Conservation (phyloP, 2,113 vertebrate species). For the Plotosus lineatus region DNA sequence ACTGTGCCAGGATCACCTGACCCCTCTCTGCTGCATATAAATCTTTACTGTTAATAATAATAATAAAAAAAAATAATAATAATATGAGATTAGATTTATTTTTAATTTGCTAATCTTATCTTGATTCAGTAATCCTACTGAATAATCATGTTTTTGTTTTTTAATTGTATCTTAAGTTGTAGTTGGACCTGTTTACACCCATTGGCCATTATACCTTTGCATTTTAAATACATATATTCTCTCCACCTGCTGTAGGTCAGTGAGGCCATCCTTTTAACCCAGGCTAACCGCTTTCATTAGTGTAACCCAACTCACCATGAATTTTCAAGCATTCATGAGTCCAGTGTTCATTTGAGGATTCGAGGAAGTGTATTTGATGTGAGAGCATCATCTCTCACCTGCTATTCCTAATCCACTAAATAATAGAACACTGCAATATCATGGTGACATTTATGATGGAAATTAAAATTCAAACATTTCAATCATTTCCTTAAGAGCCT, state of each 20-base stretch:
- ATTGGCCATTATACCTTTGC: neutral
- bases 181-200: neutral
- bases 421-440: neutral
- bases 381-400: neutral
- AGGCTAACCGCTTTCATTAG: neutral
- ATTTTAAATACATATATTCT: no score
- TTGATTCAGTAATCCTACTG: neutral
- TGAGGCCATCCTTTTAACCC: neutral
- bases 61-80: no score
- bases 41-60: no score
- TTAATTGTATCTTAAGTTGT: neutral
- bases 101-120: neutral
- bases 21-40: no score
- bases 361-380: neutral
- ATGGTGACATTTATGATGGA: neutral
- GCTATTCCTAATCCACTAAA: neutral
- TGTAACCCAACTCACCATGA: neutral
- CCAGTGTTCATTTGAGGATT: neutral
- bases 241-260: neutral
- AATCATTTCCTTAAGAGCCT: no score
- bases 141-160: neutral
- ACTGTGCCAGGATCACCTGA: no score
- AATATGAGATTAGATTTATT: no score
- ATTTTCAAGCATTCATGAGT: neutral
- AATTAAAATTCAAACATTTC: neutral